Conservation (phyloP, 2,113 vertebrate species). For the Carassius gibelio region DNA sequence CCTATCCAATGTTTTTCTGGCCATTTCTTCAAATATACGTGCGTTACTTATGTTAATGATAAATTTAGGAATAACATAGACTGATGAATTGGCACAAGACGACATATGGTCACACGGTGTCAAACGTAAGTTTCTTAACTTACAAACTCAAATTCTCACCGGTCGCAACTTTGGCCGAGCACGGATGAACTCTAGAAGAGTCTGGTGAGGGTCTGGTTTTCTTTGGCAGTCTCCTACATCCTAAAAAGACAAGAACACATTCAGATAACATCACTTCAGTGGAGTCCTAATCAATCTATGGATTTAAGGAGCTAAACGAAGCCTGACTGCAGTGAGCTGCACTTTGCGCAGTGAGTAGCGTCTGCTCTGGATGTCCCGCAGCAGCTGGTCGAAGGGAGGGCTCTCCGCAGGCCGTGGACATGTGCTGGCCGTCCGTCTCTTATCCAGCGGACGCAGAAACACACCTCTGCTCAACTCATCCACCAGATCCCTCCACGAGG, state of each 20-base stretch:
- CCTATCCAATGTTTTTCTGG: no score
- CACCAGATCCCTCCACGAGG: slow-evolving; percentile 62
- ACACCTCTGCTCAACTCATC: slow-evolving; percentile 66
- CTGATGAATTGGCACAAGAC: no score
- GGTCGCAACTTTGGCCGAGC: slow-evolving; percentile 54
- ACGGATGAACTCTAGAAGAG: slow-evolving; percentile 51
- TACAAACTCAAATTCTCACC: slow-evolving; percentile 2
- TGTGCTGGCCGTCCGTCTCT: accelerated
- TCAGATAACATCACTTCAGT: no score
- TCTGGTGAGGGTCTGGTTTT: slow-evolving; percentile 36
- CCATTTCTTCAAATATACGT: no score
- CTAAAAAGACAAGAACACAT: not conserved
- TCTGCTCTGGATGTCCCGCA: slow-evolving; percentile 71
- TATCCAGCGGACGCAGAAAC: slow-evolving; percentile 52
- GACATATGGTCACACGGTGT: no score
- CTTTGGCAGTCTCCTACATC: not conserved
- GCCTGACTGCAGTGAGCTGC: slow-evolving; percentile 49
- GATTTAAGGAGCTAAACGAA: not conserved
- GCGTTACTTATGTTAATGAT: no score
- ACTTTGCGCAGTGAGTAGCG: slow-evolving; percentile 73
- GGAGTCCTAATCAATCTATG: not conserved
- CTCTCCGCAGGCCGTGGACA: accelerated
- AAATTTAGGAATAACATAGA: no score
- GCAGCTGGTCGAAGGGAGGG: slow-evolving; percentile 66
- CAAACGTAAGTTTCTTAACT: not conserved